phyloP scores from a whole-genome alignment of 2,888 invertebrate species.

The Acronicta leporina region DNA sequence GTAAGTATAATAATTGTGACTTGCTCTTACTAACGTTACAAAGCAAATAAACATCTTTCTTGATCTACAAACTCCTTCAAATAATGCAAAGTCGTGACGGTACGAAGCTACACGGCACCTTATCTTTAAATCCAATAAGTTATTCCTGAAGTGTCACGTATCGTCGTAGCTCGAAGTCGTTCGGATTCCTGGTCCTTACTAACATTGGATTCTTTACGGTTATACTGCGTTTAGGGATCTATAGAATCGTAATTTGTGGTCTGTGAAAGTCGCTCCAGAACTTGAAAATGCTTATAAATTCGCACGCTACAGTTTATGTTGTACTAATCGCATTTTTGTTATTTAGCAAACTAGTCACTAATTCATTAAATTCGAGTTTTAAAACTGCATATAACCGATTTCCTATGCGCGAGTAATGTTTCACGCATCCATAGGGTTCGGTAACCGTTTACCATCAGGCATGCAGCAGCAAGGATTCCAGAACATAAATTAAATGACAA shows the following conservation, averaged over 20 bases:
- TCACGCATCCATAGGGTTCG: no score
- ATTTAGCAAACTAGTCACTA: no score
- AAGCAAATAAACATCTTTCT: not conserved
- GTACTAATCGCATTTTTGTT: not conserved
- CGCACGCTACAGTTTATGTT: not conserved
- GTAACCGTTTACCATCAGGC: no score
- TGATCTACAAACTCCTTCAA: not conserved
- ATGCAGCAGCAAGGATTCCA: no score
- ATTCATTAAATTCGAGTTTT: no score
- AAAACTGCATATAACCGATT: no score
- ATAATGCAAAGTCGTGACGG: conserved; percentile 5
- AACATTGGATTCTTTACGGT: conserved; percentile 28
- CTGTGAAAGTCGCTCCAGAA: no score
- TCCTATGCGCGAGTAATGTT: no score
- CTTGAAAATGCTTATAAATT: not conserved
- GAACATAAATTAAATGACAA: no score
- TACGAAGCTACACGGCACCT: conserved; percentile 9
- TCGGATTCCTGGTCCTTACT: conserved; percentile 29
- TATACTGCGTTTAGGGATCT: conserved; percentile 17
- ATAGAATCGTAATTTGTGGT: conserved; percentile 14
- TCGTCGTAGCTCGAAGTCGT: conserved; percentile 13
- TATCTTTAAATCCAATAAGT: conserved; percentile 30
- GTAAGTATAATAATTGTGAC: no score
- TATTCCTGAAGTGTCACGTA: conserved; percentile 34
- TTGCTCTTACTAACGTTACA: not conserved